Conservation (phyloP, 2,113 vertebrate species). For the Eptatretus burgeri region DNA sequence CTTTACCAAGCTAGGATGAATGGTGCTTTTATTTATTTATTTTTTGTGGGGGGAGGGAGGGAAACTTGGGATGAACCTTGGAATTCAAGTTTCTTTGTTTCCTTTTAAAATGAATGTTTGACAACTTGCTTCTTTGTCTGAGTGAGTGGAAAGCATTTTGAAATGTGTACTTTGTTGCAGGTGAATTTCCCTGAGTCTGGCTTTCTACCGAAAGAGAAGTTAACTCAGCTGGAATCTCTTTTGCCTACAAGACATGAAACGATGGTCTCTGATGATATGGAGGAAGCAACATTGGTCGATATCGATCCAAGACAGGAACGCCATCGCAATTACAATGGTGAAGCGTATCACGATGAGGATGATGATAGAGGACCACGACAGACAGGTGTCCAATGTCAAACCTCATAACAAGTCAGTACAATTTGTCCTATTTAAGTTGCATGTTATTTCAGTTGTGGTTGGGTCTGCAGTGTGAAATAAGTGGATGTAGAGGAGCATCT, state of each 20-base stretch:
- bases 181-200: slow-evolving; percentile 51
- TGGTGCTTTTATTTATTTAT: no score
- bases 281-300: not conserved
- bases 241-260: slow-evolving; percentile 42
- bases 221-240: slow-evolving; percentile 40
- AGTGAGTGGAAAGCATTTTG: no score
- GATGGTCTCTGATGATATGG: slow-evolving; percentile 16
- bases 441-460: no score
- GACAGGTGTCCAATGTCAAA: not conserved
- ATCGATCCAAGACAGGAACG: not conserved
- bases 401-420: not conserved
- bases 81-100: no score
- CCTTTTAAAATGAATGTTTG: no score
- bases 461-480: no score
- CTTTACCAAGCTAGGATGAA: no score
- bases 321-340: not conserved
- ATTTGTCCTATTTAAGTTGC: no score
- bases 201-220: slow-evolving; percentile 45
- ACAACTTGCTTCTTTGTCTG: no score
- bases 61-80: no score
- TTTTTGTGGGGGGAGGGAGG: no score
- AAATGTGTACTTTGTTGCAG: slow-evolving; percentile 15
- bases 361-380: not conserved
- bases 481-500: no score
- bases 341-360: slow-evolving; percentile 1